Base-by-base conservation (phyloP, 2,888 invertebrate species). In the Anthrax anthrax region DNA sequence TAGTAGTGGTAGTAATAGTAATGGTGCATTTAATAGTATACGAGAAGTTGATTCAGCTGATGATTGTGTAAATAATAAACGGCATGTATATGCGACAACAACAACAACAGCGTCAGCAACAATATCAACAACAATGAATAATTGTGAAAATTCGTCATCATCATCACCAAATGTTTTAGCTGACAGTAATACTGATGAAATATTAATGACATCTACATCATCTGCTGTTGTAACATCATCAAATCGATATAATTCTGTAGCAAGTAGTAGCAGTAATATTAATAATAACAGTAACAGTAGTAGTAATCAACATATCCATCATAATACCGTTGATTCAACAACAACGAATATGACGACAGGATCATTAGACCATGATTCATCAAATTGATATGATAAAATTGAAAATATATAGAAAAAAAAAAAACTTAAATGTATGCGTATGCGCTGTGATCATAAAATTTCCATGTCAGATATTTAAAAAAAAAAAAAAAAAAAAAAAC, bases 11-110 rank as follows among this genome's bases (percentile, higher is more conserved):
- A 29, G 29, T 29, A 10, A 10, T 10, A 29, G 29, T 32, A 12
- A 59, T 41, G 63, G 64, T 43, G 65, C 65, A 10, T 67, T 66
- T 47, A 67, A 61, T 50, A 66, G 66, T 19, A 64, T 67, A 52
- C 63, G 66, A 18, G 66, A 67, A 51, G 60, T 63, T 12, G 66
- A 66, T 42, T 60, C 63, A 1, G 65, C 65, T 50, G 65, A 65
- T 50, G 48, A 42, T 39, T 36, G 40, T 9, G 47, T 40, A 23
- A 48, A 48, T 43, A 42, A 48, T 36, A 44, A 42, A 13, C 42
- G 42, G 17, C 66, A 67, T 56, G 66, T 67, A 12, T 67, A 67
- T 51, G 66, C 66, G 23, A 66, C 65, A 52, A 12, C 29, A 32
- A 32, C 13, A 4, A 23, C 65, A 50, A 64, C 61, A 12, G 3